Conservation (phyloP, 1,140 invertebrate species). For the Drosophila sproati region DNA sequence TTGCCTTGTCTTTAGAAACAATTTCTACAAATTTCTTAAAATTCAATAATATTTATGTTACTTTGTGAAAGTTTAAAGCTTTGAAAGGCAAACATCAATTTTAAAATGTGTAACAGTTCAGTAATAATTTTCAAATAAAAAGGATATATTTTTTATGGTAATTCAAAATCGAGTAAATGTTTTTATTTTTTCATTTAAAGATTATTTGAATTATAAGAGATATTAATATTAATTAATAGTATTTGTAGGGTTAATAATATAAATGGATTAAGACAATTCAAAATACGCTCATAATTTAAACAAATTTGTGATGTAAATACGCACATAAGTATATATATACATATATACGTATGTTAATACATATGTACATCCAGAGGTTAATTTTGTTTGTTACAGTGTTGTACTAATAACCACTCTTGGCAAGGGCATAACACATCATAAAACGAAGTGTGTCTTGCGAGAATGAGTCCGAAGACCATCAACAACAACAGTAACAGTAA, state of each 20-base stretch:
- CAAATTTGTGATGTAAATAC: neutral
- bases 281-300: neutral
- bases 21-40: neutral
- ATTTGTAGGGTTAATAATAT: neutral
- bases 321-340: neutral
- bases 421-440: constrained; percentile 51
- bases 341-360: neutral
- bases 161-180: no score
- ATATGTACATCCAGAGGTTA: constrained; percentile 18
- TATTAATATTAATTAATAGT: no score
- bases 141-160: no score
- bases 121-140: no score
- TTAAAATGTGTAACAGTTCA: no score
- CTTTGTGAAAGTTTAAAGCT: no score
- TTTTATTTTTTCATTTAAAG: no score
- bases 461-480: constrained; percentile 43
- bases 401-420: constrained; percentile 37
- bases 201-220: no score
- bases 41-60: no score
- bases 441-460: constrained; percentile 39
- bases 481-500: no score
- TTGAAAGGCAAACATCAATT: neutral
- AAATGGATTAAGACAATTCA: neutral
- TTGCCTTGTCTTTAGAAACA: neutral
- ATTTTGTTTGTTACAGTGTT: constrained; percentile 43